phyloP scores from a whole-genome alignment of 37 sponge, comb jelly and placozoan species.

The Axinella damicornis region DNA sequence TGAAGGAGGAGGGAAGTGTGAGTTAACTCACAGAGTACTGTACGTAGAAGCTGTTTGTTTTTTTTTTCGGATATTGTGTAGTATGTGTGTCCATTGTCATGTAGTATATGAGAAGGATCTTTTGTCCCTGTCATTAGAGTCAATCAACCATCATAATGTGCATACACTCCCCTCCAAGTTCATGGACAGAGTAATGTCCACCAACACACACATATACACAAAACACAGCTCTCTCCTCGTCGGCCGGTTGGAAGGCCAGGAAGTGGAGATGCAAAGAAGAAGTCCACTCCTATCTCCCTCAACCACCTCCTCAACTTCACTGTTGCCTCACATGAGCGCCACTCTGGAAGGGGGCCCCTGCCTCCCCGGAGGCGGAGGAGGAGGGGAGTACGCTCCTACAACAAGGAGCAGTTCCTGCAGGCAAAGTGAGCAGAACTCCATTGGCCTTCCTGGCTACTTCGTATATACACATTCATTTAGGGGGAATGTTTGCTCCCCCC shows the following conservation, averaged over 20 bases:
- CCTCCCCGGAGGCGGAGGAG: conserved; percentile 8
- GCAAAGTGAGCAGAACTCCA: conserved; percentile 86
- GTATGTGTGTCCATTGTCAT: too few species aligned
- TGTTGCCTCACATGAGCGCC: conserved; percentile 26
- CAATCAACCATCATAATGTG: too few species aligned
- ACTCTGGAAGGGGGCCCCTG: background rate
- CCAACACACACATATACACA: too few species aligned
- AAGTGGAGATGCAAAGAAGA: conserved; percentile 20
- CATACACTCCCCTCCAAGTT: too few species aligned
- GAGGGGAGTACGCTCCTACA: conserved; percentile 30
- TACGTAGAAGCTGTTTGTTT: conserved; percentile 1
- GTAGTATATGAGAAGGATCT: too few species aligned
- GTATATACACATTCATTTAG: too few species aligned
- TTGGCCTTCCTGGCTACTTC: too few species aligned
- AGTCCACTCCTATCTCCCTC: conserved; percentile 52
- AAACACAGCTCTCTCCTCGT: background rate
- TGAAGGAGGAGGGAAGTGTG: background rate
- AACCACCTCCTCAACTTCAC: conserved; percentile 91
- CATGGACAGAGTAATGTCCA: too few species aligned
- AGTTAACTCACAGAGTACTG: background rate
- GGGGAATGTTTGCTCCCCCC: too few species aligned
- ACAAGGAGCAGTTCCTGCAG: conserved; percentile 89
- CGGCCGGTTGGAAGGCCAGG: background rate
- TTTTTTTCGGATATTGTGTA: too few species aligned
- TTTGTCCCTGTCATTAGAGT: too few species aligned